Conservation (phyloP, 2,888 invertebrate species). For the Chloroclysta siterata region DNA sequence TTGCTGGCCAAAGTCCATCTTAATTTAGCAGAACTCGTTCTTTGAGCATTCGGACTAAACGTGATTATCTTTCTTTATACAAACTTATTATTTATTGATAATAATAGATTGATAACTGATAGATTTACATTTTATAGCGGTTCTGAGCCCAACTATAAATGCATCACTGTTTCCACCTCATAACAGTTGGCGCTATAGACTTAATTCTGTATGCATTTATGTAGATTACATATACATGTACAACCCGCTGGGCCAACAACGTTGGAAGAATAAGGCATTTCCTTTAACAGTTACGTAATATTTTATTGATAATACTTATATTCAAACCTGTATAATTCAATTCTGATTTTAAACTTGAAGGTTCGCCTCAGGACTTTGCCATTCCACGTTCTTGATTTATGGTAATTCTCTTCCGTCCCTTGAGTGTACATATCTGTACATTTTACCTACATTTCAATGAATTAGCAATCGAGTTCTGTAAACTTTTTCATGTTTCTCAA, state of each 20-base stretch:
- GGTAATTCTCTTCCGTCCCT: conserved; percentile 12
- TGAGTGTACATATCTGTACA: conserved; percentile 13
- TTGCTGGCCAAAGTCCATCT: background rate
- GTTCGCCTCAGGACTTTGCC: conserved; percentile 9
- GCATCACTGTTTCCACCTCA: background rate
- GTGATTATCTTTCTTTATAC: background rate
- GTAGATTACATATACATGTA: no score
- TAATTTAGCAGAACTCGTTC: background rate
- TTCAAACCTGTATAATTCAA: conserved; percentile 5
- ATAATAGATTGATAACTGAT: no score
- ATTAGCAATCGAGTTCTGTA: conserved; percentile 22
- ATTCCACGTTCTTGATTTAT: conserved; percentile 13
- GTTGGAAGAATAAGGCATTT: no score
- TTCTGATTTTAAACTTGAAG: conserved; percentile 6
- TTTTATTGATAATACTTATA: background rate
- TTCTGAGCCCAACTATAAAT: background rate
- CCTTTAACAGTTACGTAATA: background rate
- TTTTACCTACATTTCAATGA: conserved; percentile 14
- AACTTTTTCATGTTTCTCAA: conserved; percentile 25
- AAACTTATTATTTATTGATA: background rate
- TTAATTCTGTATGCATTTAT: no score
- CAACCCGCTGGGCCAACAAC: no score
- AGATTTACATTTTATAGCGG: background rate
- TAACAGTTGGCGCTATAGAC: no score
- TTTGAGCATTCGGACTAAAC: background rate